phyloP scores from a whole-genome alignment of 2,113 vertebrate genomes.

The Crotalus horridus region DNA sequence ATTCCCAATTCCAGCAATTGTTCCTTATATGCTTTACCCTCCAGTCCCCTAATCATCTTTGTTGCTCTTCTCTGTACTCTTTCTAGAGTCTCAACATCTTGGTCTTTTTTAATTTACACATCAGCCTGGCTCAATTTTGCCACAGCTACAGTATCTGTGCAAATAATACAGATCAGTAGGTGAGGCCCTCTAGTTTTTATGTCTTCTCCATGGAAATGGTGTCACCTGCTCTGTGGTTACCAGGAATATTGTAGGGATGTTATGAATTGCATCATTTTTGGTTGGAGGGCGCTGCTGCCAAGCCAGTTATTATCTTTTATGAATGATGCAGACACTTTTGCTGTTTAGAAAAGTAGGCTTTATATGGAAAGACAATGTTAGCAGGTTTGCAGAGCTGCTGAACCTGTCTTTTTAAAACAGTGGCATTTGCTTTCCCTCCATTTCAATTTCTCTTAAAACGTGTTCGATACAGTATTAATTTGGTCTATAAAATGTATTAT shows the following conservation, averaged over 20 bases:
- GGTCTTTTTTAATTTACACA: neutral
- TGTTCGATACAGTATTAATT: neutral
- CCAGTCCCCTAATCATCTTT: too few relatives aligned
- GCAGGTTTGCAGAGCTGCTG: constrained; percentile 9
- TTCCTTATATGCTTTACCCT: too few relatives aligned
- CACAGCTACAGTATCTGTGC: neutral
- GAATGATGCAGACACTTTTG: constrained; percentile 18
- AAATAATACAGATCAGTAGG: neutral
- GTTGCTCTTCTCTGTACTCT: too few relatives aligned
- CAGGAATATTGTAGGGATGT: constrained; percentile 1
- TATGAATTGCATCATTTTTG: neutral
- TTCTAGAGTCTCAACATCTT: too few relatives aligned
- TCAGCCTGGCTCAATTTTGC: neutral
- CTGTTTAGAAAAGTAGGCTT: constrained; percentile 33
- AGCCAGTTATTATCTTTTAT: constrained; percentile 18
- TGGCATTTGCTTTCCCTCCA: constrained; percentile 10
- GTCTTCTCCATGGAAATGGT: neutral
- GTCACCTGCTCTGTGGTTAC: neutral
- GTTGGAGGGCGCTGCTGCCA: constrained; percentile 13
- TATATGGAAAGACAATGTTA: constrained; percentile 36
- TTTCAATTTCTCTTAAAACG: constrained; percentile 33
- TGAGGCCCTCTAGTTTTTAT: neutral
- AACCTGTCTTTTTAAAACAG: neutral
- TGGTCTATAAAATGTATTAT: constrained; percentile 27
- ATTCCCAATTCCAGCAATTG: too few relatives aligned